Percentiles rank a stretch among this genome's conserved stretches.
Conservation (phyloP, 2,113 vertebrate genomes). For the Campylomormyrus numenius region DNA sequence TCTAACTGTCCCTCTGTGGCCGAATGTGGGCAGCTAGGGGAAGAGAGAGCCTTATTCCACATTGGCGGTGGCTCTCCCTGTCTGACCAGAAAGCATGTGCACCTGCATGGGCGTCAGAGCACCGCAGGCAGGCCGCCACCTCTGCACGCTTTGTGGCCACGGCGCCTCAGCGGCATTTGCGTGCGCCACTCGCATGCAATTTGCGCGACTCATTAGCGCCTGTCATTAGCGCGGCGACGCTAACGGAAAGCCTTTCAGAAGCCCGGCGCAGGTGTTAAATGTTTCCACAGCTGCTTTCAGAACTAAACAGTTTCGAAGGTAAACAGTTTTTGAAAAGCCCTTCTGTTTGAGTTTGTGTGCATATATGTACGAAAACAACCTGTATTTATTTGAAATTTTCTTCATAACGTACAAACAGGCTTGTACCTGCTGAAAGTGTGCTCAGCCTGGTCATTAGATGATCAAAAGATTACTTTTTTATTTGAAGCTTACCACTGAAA, state of each 20-base stretch:
- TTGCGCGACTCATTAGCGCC: not conserved
- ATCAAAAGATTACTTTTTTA: conserved; percentile 39
- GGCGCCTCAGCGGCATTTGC: not conserved
- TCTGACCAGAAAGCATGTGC: not conserved
- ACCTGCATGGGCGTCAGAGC: not conserved
- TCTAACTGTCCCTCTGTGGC: not conserved
- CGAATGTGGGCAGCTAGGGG: not conserved
- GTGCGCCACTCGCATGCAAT: conserved; percentile 14
- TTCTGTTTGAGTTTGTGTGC: not conserved
- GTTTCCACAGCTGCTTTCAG: conserved; percentile 12
- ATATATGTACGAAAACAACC: not conserved
- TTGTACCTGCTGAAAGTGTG: conserved; percentile 17
- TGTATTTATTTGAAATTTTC: not conserved
- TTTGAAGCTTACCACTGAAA: conserved; percentile 37
- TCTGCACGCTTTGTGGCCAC: not conserved
- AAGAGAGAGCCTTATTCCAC: not conserved
- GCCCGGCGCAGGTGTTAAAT: not conserved
- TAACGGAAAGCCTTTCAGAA: not conserved
- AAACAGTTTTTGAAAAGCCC: not conserved
- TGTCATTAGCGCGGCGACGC: not conserved
- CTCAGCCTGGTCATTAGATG: conserved; percentile 31
- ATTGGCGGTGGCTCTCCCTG: not conserved
- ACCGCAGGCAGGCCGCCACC: not conserved
- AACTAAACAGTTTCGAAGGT: not conserved
- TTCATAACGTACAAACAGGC: conserved; percentile 21